Conservation (phyloP, 2,797 vertebrate species). For the Staurois parvus region DNA sequence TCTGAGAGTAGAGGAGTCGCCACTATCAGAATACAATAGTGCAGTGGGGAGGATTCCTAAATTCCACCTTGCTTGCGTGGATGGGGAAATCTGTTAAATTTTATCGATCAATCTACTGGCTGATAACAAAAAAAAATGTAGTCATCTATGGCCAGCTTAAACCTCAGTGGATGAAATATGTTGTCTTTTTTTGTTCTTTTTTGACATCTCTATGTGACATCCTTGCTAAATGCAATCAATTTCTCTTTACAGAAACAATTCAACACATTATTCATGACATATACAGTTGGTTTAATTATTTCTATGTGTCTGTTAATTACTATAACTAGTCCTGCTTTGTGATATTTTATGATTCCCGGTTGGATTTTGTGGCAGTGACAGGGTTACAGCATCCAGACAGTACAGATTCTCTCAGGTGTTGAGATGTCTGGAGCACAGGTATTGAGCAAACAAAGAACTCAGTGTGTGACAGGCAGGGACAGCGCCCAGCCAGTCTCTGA, state of each 20-base stretch:
- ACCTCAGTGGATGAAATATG: too few relatives aligned
- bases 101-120: too few relatives aligned
- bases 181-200: not conserved
- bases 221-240: not conserved
- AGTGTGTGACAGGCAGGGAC: conserved; percentile 53
- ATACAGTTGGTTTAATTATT: not conserved
- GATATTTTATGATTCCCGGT: not conserved
- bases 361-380: conserved; percentile 24
- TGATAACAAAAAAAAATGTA: too few relatives aligned
- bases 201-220: not conserved
- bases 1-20: too few relatives aligned
- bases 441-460: conserved; percentile 59
- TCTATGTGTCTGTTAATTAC: not conserved
- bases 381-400: conserved; percentile 56
- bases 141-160: too few relatives aligned
- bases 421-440: conserved; percentile 60
- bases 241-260: not conserved
- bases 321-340: not conserved
- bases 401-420: conserved; percentile 56
- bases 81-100: too few relatives aligned
- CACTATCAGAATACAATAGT: too few relatives aligned
- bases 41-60: too few relatives aligned
- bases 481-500: conserved; percentile 44
- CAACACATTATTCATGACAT: not conserved
- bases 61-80: too few relatives aligned